A percentile compares a stretch with the other conserved stretches of the same genome.
phyloP scores from a whole-genome alignment of 2,797 vertebrate species.

The Benthosema pterotum region DNA sequence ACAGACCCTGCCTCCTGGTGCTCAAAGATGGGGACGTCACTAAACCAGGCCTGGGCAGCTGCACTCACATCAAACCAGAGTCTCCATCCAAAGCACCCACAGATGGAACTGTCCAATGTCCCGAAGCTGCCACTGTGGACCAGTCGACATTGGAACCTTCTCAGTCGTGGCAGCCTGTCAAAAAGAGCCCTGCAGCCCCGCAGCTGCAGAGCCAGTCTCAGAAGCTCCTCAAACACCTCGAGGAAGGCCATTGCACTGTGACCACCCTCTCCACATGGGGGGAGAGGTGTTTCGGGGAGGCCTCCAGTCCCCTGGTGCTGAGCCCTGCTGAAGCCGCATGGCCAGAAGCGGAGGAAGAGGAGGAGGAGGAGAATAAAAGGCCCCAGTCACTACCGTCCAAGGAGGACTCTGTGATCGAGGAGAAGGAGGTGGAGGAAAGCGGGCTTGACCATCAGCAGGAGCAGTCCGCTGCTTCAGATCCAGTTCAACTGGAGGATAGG shows the following conservation, averaged over 20 bases:
- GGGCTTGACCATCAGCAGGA: conserved; percentile 89
- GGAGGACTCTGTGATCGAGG: conserved; percentile 96
- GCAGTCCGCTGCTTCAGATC: conserved; percentile 80
- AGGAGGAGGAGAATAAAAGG: conserved; percentile 61
- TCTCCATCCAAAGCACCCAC: conserved; percentile 56
- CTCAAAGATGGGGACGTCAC: conserved; percentile 69
- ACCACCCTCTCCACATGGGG: conserved; percentile 78
- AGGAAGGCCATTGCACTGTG: conserved; percentile 76
- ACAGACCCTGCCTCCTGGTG: conserved; percentile 85
- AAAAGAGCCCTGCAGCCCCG: conserved; percentile 39
- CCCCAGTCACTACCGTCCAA: conserved; percentile 88
- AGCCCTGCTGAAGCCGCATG: conserved; percentile 67
- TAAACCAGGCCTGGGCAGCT: conserved; percentile 54
- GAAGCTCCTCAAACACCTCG: conserved; percentile 48
- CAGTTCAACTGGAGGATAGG: conserved; percentile 57
- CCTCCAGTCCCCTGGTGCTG: conserved; percentile 67
- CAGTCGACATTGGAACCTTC: conserved; percentile 46
- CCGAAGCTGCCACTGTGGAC: conserved; percentile 55
- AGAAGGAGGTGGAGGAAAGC: conserved; percentile 95
- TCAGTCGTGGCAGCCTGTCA: conserved; percentile 12
- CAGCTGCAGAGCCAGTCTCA: conserved; percentile 32
- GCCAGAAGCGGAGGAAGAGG: conserved; percentile 63
- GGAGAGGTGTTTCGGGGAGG: conserved; percentile 64
- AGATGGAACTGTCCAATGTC: conserved; percentile 48
- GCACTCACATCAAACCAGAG: conserved; percentile 52